Base-by-base conservation (phyloP, 2,888 invertebrate species). In the Trissolcus japonicus region DNA sequence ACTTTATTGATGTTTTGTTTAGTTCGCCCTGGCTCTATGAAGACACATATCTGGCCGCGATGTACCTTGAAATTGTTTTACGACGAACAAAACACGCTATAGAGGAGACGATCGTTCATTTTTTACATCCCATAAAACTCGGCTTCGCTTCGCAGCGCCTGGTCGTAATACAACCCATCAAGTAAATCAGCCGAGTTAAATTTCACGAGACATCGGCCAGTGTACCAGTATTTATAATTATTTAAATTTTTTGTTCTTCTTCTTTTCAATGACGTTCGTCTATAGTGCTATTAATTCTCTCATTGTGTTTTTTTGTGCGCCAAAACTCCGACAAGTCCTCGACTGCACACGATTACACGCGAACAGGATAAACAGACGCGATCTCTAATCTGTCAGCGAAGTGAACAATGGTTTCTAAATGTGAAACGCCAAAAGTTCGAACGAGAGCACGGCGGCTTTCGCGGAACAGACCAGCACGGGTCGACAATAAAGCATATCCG, bases 401-500 rank as follows among this genome's bases (percentile, higher is more conserved):
- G 63, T 65, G 65, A 75, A 78, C 75, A 75, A 78, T 75, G 59
- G 72, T 55, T 40, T 72, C 50, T 56, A 75, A 78, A 75, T 75
- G 62, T 62, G 71, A 75, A 50, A 61, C 62, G 55, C 63, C 56
- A 48, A 78, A 78, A 77, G 71, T 77, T 77, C 51, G 55, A 74
- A 71, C 55, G 19, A 41, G 21, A 71, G 71, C 50, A 46, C 16
- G 14, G 35, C 62, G 57, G 48, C 65, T 54, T 71, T 75, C 67
- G 21, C 78, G 62, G 63, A 75, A 35, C 74, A 71, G 55, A 63
- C 63, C 63, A 51, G 71, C 46, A 56, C 63, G 43, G 61, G 56
- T 68, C 63, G 72, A 78, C 67, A 72, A 75, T 75, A 68, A 78
- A 78, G 75, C 72, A 75, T 78, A 78, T 75, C 67, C 68, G 60